Evolutionary conservation across 2,888 invertebrate species (phyloP).

Genomic region (Lymantria dispar): DNA sequence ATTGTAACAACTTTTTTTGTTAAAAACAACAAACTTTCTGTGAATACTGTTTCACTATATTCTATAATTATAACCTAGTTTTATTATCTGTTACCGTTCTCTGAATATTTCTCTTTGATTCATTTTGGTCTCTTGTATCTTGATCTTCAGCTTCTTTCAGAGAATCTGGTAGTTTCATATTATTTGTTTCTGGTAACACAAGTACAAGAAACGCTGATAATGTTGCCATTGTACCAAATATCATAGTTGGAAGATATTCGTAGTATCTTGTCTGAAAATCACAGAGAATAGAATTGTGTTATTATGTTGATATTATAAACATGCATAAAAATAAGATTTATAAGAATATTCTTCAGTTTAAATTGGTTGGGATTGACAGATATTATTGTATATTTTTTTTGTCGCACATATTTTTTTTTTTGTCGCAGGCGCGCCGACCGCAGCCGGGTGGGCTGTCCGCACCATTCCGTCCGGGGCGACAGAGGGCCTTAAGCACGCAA

Average conservation of each 20-base stretch:
- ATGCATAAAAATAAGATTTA: too few relatives aligned
- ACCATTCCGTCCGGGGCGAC: too few relatives aligned
- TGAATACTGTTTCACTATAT: neutral
- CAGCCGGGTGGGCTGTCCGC: too few relatives aligned
- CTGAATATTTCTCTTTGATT: constrained; percentile 24
- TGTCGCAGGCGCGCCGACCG: too few relatives aligned
- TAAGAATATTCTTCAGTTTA: too few relatives aligned
- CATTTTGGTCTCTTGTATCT: constrained; percentile 39
- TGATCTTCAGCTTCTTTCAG: constrained; percentile 81
- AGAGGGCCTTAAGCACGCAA: too few relatives aligned
- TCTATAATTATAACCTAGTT: constrained; percentile 36
- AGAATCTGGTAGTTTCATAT: constrained; percentile 83
- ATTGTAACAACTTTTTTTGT: too few relatives aligned
- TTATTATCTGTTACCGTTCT: constrained; percentile 29
- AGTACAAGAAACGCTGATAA: constrained; percentile 80
- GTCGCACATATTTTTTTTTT: too few relatives aligned
- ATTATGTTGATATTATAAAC: too few relatives aligned
- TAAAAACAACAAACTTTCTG: neutral
- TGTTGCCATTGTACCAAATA: constrained; percentile 82
- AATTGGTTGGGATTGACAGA: too few relatives aligned
- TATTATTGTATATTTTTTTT: too few relatives aligned
- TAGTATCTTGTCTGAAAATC: constrained; percentile 67
- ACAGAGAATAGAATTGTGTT: neutral
- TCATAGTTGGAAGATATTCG: constrained; percentile 78
- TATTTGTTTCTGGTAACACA: constrained; percentile 84